Conservation (phyloP, 2,888 invertebrate genomes). For the Helicoverpa assulta region DNA sequence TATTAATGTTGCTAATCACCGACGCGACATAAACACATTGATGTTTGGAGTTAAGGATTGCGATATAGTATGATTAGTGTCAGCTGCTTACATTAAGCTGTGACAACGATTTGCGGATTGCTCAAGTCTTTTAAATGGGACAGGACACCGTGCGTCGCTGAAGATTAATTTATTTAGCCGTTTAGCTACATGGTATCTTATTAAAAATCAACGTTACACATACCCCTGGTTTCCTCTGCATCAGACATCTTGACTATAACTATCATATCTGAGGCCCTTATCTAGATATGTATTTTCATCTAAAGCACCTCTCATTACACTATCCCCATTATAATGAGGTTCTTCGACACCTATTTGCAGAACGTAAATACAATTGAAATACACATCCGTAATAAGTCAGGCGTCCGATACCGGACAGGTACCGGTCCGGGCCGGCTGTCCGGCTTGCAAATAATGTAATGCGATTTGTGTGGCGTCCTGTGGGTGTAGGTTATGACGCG, state of each 20-base stretch:
- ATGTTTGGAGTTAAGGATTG: conserved; percentile 43
- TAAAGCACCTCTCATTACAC: conserved; percentile 29
- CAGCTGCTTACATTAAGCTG: conserved; percentile 42
- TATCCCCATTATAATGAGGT: conserved; percentile 43
- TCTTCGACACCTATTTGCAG: conserved; percentile 39
- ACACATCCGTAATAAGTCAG: conserved; percentile 63
- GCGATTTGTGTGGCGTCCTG: conserved; percentile 82
- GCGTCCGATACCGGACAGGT: conserved; percentile 54
- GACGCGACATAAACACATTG: conserved; percentile 43
- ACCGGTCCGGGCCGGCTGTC: conserved; percentile 63
- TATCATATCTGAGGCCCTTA: not conserved
- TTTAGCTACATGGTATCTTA: conserved; percentile 13
- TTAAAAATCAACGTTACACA: not conserved
- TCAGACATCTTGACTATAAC: not conserved
- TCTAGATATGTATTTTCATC: not conserved
- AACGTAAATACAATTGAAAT: conserved; percentile 62
- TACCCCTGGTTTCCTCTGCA: conserved; percentile 6
- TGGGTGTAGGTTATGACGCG: conserved; percentile 78
- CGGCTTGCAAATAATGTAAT: conserved; percentile 78
- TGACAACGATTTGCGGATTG: conserved; percentile 41
- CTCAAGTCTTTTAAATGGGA: conserved; percentile 32
- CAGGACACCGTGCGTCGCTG: conserved; percentile 18
- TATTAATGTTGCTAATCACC: conserved; percentile 53
- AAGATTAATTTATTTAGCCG: conserved; percentile 34
- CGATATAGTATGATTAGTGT: conserved; percentile 49